phyloP scores from a whole-genome alignment of 2,113 vertebrate species.

The Halcyon senegalensis region DNA sequence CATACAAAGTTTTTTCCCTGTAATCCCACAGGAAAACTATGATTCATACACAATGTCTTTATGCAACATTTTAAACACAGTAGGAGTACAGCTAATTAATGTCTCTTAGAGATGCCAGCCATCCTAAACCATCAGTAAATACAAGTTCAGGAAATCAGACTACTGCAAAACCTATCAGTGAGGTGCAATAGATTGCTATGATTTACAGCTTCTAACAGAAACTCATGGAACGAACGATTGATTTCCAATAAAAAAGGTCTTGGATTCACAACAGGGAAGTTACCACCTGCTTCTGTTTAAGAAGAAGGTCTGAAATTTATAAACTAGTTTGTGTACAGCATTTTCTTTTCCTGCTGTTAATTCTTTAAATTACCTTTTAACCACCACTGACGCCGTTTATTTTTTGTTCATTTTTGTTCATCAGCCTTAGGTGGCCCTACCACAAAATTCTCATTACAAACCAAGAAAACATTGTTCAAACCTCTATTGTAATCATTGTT shows the following conservation, averaged over 20 bases:
- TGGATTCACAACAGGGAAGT: background rate
- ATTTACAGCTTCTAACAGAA: background rate
- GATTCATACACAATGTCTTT: background rate
- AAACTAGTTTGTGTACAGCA: background rate
- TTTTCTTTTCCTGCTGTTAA: background rate
- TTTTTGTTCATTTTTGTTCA: background rate
- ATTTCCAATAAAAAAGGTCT: conserved; percentile 14
- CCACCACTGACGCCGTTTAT: background rate
- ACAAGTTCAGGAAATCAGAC: background rate
- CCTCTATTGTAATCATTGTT: background rate
- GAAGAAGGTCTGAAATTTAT: background rate
- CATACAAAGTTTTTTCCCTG: background rate
- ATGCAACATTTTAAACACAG: background rate
- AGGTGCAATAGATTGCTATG: background rate
- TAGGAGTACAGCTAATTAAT: conserved; percentile 8
- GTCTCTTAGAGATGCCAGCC: background rate
- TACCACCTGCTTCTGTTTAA: background rate
- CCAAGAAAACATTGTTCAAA: background rate
- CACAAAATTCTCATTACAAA: background rate
- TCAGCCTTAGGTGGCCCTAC: background rate
- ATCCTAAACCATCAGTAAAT: conserved; percentile 19
- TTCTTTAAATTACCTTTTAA: conserved; percentile 4
- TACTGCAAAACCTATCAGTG: background rate
- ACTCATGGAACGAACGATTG: background rate
- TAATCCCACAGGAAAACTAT: background rate